A percentile compares a stretch with the other conserved stretches of the same genome.
phyloP scores from a whole-genome alignment of 1,140 invertebrate genomes.

The Zaprionus ornatus region DNA sequence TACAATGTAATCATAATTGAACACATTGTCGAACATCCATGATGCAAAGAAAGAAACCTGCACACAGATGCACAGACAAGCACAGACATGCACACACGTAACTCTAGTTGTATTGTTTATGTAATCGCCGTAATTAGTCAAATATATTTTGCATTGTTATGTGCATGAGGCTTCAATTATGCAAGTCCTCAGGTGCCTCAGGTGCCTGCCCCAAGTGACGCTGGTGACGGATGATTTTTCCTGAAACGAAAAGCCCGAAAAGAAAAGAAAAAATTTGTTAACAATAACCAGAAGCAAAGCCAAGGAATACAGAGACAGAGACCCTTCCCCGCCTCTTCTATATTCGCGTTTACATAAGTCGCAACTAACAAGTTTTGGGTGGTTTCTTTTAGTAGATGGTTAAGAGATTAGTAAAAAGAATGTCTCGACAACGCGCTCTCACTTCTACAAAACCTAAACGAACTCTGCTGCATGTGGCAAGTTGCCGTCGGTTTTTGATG shows the following conservation, averaged over 20 bases:
- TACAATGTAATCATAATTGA: neutral
- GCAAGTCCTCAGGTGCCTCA: neutral
- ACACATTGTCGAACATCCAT: neutral
- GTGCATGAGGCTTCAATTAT: conserved; percentile 43
- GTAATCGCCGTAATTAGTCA: conserved; percentile 58
- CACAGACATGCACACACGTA: conserved; percentile 1
- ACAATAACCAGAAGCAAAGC: conserved; percentile 71
- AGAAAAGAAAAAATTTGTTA: conserved; percentile 46
- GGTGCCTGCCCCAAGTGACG: neutral
- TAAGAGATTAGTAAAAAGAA: neutral
- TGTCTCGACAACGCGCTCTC: neutral
- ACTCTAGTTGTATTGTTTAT: conserved; percentile 38
- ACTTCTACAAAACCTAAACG: neutral
- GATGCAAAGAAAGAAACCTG: neutral
- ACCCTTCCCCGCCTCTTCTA: too few relatives aligned
- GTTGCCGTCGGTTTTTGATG: conserved; percentile 27
- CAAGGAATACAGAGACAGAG: neutral
- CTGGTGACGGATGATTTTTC: neutral
- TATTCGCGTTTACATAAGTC: conserved; percentile 62
- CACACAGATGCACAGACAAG: neutral
- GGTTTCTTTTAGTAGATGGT: neutral
- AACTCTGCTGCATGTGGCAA: neutral
- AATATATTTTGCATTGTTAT: conserved; percentile 32
- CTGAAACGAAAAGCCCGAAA: neutral
- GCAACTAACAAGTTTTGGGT: neutral